Conservation (phyloP, 2,113 vertebrate species). For the Connochaetes taurinus region DNA sequence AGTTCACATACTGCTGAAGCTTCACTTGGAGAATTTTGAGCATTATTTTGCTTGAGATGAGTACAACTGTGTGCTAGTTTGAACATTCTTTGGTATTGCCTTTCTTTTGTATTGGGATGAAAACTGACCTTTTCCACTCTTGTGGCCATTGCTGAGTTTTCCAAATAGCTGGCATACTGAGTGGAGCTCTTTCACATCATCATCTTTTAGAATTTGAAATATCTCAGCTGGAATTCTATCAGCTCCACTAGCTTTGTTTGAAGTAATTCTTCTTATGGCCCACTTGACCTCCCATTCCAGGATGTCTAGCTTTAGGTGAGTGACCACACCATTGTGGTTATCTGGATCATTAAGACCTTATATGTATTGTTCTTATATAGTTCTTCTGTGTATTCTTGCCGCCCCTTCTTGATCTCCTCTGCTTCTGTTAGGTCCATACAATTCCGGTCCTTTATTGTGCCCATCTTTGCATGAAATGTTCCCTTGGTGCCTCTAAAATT, state of each 20-base stretch:
- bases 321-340: neutral
- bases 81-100: neutral
- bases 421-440: neutral
- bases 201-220: neutral
- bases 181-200: neutral
- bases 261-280: neutral
- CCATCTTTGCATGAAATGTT: neutral
- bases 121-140: neutral
- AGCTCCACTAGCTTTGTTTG: neutral
- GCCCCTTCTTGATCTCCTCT: neutral
- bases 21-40: neutral
- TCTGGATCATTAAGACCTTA: neutral
- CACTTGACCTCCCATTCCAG: neutral
- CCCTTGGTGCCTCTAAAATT: neutral
- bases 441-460: neutral
- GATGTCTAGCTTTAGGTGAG: neutral
- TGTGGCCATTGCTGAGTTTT: neutral
- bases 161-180: neutral
- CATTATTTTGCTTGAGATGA: neutral
- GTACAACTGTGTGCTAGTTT: neutral
- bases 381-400: neutral
- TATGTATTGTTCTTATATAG: neutral
- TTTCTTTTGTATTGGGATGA: neutral
- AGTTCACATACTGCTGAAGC: neutral
- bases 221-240: neutral